Percentiles rank a stretch among this genome's conserved stretches.
Evolutionary conservation across 37 sponge, comb jelly and placozoan species (phyloP).

Genomic region (Geodia barretti): DNA sequence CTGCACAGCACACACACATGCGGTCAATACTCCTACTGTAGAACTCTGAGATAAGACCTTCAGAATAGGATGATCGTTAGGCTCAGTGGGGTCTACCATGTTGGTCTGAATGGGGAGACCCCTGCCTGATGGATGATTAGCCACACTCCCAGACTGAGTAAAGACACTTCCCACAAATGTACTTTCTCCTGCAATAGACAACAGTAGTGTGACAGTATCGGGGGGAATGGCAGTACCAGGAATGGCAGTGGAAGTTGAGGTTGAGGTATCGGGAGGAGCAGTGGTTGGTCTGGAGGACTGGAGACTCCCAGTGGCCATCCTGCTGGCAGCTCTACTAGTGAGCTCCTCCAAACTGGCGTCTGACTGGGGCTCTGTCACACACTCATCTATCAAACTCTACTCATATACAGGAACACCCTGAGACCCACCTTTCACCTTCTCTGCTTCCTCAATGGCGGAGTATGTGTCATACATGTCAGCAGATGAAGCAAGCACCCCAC

Average conservation of each 20-base stretch:
- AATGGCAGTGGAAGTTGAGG: not conserved
- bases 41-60: conserved; percentile 15
- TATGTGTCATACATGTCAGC: conserved; percentile 97
- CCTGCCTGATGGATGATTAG: not conserved
- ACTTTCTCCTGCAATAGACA: conserved; percentile 13
- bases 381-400: too few relatives aligned
- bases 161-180: conserved; percentile 27
- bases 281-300: conserved; percentile 45
- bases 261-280: conserved; percentile 10
- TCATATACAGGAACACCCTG: too few relatives aligned
- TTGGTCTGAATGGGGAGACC: not conserved
- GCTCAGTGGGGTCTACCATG: conserved; percentile 64
- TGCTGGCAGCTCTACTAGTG: conserved; percentile 52
- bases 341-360: conserved; percentile 42
- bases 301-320: conserved; percentile 28
- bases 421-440: too few relatives aligned
- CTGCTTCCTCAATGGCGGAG: conserved; percentile 36
- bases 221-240: not conserved
- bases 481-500: conserved; percentile 76
- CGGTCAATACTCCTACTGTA: not conserved
- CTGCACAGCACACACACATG: not conserved
- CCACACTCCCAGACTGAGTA: conserved; percentile 3
- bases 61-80: conserved; percentile 78
- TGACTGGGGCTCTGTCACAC: conserved; percentile 2
- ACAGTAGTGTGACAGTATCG: too few relatives aligned